Base-by-base conservation (phyloP, 2,888 invertebrate species). In the Deroplatys truncata region DNA sequence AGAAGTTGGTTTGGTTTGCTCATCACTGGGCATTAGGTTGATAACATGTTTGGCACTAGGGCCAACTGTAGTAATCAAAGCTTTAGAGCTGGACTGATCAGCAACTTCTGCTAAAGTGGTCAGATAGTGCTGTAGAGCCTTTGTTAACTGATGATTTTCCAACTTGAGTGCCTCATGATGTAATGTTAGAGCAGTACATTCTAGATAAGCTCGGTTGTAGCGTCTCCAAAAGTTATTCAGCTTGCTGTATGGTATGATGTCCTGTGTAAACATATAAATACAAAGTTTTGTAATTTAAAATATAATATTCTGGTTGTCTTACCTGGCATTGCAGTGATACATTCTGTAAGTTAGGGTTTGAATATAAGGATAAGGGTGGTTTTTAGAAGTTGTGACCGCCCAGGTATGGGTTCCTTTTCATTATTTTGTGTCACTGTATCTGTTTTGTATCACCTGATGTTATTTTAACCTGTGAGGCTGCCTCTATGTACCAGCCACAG, bases 161-260 rank as follows among this genome's bases (percentile, higher is more conserved):
- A 94, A 93, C 10, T 94, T 92, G 84, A 94, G 90, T 92, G 92
- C 92, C 88, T 92, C 92, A 88, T 92, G 92, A 91, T 94, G 93
- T 90, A 93, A 93, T 88, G 93, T 93, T 89, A 95, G 92, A 15
- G 94, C 94, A 49, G 94, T 93, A 86, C 94, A 94, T 92, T 95
- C 96, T 85, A 95, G 92, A 29, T 94, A 92, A 2, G 94, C 94
- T 90, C 95, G 94, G 92, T 95, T 96, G 89, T 94, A 95, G 20
- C 95, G 94, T 90, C 94, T 93, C 95, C 97, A 95, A 92, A 97
- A 97, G 91, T 96, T 96, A 91, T 96, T 96, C 94, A 97, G 93
- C 92, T 95, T 95, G 25, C 94, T 31, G 35, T 85, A 90, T 72
- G 83, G 28, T 28, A 88, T 82, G 5, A 90, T 84, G 5, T 88